A percentile compares a stretch with the other conserved stretches of the same genome.
These are phyloP conservation scores for Propithecus deckenii DNA, from an alignment of 2,797 vertebrate genomes.

Conservation along the genomic window DNA sequence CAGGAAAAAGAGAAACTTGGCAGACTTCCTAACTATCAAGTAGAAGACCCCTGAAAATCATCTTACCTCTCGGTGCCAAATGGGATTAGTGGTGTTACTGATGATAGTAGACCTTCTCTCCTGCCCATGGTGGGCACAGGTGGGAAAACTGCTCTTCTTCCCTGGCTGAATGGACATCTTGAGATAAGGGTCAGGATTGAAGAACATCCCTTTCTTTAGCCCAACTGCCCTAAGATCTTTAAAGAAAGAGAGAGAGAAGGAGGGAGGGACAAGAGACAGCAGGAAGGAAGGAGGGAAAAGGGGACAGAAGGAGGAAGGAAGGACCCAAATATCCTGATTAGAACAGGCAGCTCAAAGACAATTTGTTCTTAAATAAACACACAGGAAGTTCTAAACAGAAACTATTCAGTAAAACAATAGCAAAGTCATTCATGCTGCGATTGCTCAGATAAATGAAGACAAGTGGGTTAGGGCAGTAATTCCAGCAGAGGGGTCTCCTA, in stretches of 20 bases:
- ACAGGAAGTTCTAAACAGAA: not conserved
- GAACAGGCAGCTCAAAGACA: not conserved
- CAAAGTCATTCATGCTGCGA: not conserved
- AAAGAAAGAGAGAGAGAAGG: conserved; percentile 57
- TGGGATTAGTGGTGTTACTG: conserved; percentile 96
- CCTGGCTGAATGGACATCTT: conserved; percentile 99
- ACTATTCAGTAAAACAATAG: not conserved
- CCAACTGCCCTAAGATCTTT: conserved; percentile 95
- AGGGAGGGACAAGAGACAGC: not conserved
- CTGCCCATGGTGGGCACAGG: conserved; percentile 97
- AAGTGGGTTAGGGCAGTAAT: not conserved
- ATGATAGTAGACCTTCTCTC: conserved; percentile 96
- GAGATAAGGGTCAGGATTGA: conserved; percentile 99
- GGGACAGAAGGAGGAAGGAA: not conserved
- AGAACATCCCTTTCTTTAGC: conserved; percentile 99
- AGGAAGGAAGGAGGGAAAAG: not conserved
- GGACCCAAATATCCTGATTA: conserved; percentile 21
- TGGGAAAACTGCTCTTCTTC: conserved; percentile 96
- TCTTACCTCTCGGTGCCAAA: conserved; percentile 97
- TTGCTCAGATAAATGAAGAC: not conserved
- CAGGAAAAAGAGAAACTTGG: not conserved
- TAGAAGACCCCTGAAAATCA: not conserved
- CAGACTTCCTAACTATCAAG: not conserved
- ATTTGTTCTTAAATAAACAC: not conserved
- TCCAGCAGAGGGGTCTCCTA: not conserved